Evolutionary conservation across 2,113 vertebrate species (phyloP), one percentile per base, ranked within the genome.

Genomic region (Plotosus lineatus): DNA sequence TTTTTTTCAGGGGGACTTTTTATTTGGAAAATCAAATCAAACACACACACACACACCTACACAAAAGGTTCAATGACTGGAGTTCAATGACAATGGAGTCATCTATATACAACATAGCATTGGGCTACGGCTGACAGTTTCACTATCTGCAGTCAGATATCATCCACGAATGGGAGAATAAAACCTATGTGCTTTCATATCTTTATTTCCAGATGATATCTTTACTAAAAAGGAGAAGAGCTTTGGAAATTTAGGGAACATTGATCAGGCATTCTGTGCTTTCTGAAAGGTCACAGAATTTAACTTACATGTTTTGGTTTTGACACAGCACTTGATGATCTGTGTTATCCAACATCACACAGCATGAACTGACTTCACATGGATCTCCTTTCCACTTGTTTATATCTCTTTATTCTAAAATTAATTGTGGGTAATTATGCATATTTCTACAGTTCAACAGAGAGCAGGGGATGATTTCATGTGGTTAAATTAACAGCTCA

Each of bases 391-490:
- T 88, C 83, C 88, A 86, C 86, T 88, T 91, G 91, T 91, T 88
- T 89, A 89, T 90, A 88, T 90, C 82, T 88, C 66, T 51, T 79
- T 80, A 80, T 92, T 92, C 92, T 90, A 93, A 93, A 88, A 92
- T 93, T 93, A 93, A 94, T 94, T 93, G 92, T 85, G 92, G 90
- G 92, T 94, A 94, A 94, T 94, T 93, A 94, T 90, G 91, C 91
- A 89, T 94, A 90, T 82, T 92, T 83, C 60, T 73, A 86, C 85
- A 77, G 88, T 90, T 90, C 87, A n/a, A n/a, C n/a, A 87, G 87
- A 82, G 89, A 89, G 86, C 83, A 81, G 85, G 89, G 90, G 90
- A 91, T 87, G 19, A 78, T 82, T 85, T 89, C 91, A 88, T 90
- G 88, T 85, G 72, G 87, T 85, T 89, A 90, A 93, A 93, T 93